Percentiles rank a stretch among this genome's conserved stretches.
Evolutionary conservation across 2,797 vertebrate species (phyloP).

Genomic region (Alfaro cultratus): DNA sequence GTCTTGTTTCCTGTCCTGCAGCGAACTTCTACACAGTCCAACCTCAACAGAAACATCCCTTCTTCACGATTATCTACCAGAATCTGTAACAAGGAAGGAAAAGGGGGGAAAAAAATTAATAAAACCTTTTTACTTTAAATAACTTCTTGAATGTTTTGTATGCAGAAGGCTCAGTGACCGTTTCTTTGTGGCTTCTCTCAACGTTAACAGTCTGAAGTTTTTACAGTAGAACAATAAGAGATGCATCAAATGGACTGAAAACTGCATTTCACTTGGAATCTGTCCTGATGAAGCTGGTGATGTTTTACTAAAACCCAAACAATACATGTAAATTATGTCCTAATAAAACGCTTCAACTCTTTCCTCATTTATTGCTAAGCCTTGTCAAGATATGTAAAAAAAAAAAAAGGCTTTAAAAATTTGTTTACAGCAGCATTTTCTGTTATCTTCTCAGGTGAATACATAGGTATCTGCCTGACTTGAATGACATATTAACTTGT

Average conservation of each 20-base stretch:
- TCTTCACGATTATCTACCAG: conserved; percentile 87
- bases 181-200: neutral
- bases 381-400: neutral
- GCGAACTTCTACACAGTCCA: conserved; percentile 83
- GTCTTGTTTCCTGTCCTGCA: conserved; percentile 93
- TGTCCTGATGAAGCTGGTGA: neutral
- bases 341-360: neutral
- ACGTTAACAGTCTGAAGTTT: neutral
- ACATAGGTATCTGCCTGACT: neutral
- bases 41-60: conserved; percentile 73
- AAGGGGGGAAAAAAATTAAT: too few relatives aligned
- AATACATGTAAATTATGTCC: neutral
- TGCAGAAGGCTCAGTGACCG: neutral
- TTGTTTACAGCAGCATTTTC: neutral
- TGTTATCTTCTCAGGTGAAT: neutral
- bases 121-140: neutral
- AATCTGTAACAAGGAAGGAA: conserved; percentile 53
- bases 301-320: neutral
- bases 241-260: neutral
- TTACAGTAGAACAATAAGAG: neutral
- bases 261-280: neutral
- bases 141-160: neutral
- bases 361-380: neutral
- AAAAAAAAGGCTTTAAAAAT: neutral
- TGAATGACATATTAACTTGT: neutral